phyloP scores from a whole-genome alignment of 2,888 invertebrate genomes.

The Malacosoma neustria region DNA sequence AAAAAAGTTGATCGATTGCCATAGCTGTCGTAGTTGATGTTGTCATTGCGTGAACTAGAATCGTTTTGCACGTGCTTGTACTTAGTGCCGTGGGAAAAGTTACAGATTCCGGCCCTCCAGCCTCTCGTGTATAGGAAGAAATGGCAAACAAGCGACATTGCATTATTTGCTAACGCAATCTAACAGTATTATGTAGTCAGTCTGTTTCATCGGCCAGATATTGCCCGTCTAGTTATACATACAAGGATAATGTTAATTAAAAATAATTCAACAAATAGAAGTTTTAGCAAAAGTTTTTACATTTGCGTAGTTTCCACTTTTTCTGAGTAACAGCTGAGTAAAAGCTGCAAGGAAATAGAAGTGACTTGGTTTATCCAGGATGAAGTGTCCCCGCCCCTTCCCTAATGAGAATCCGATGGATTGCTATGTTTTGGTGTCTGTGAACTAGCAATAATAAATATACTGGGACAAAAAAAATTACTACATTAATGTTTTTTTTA shows the following conservation, averaged over 20 bases:
- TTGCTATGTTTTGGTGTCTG: constrained; percentile 45
- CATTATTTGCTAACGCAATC: constrained; percentile 23
- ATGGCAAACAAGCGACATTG: constrained; percentile 28
- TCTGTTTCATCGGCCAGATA: constrained; percentile 22
- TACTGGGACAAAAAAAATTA: not conserved
- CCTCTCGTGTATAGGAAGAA: constrained; percentile 22
- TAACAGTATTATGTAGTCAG: constrained; percentile 27
- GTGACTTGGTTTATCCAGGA: too few species aligned
- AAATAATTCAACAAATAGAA: too few species aligned
- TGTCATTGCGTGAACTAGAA: not conserved
- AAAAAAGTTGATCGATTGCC: not conserved
- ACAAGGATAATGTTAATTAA: too few species aligned
- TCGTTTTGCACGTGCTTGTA: not conserved
- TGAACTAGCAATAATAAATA: not conserved
- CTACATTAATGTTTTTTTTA: not conserved
- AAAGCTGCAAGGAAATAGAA: too few species aligned
- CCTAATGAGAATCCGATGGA: too few species aligned
- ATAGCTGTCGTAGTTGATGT: constrained; percentile 10
- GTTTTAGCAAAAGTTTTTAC: too few species aligned
- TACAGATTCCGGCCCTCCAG: constrained; percentile 17
- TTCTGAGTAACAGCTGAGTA: too few species aligned
- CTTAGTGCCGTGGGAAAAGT: constrained; percentile 25
- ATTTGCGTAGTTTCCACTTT: too few species aligned
- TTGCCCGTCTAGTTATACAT: too few species aligned
- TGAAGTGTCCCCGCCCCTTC: too few species aligned